These are phyloP conservation scores for Catamblyrhynchus diadema DNA, from an alignment of 2,797 vertebrate genomes.

Conservation along the genomic window DNA sequence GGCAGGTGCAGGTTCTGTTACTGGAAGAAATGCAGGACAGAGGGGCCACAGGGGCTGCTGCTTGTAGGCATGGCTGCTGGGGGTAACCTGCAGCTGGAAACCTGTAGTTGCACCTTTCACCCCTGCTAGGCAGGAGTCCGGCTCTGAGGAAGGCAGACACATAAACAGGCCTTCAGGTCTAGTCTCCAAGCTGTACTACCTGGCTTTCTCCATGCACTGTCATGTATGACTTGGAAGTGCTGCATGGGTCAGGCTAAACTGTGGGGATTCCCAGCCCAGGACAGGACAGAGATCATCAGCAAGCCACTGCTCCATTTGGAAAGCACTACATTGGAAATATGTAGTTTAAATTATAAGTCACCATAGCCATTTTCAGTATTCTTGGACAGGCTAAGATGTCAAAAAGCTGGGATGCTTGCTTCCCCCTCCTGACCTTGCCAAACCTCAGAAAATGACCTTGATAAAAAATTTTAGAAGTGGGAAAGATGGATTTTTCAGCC, in stretches of 20 bases:
- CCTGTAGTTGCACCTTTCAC: background rate
- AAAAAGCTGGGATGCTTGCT: background rate
- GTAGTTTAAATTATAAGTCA: background rate
- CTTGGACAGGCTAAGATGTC: background rate
- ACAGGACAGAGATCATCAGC: background rate
- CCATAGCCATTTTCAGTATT: background rate
- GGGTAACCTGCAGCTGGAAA: background rate
- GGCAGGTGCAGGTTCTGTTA: background rate
- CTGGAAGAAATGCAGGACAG: background rate
- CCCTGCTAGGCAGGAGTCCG: background rate
- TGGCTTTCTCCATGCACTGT: background rate
- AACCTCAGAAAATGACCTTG: slow-evolving; percentile 15
- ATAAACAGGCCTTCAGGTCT: background rate
- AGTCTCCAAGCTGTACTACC: background rate
- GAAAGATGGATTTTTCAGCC: slow-evolving; percentile 53
- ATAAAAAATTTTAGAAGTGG: background rate
- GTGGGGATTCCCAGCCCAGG: background rate
- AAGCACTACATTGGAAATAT: background rate
- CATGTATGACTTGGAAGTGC: background rate
- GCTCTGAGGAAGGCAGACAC: background rate
- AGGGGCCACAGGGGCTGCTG: background rate
- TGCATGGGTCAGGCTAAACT: background rate
- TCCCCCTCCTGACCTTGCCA: slow-evolving; percentile 9
- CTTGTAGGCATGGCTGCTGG: background rate
- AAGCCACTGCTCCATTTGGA: background rate